phyloP scores from a whole-genome alignment of 2,113 vertebrate species.

The Diglossa brunneiventris region DNA sequence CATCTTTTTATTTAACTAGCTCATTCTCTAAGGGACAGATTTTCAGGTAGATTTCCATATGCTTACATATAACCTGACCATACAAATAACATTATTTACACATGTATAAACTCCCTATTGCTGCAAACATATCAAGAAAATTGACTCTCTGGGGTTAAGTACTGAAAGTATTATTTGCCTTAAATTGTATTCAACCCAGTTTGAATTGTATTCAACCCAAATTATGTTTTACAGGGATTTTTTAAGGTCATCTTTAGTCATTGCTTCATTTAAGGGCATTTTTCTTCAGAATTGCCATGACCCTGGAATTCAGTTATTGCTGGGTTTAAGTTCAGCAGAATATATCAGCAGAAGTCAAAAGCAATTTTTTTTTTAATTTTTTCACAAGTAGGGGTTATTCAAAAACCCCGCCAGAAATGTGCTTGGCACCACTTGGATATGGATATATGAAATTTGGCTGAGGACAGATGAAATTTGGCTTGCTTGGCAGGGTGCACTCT shows the following conservation, averaged over 20 bases:
- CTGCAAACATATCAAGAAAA: not conserved
- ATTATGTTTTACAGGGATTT: not conserved
- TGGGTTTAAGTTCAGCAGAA: not conserved
- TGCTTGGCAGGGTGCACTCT: not conserved
- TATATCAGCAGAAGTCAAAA: not conserved
- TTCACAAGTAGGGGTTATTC: not conserved
- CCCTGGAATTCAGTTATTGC: not conserved
- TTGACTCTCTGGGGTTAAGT: not conserved
- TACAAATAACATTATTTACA: not conserved
- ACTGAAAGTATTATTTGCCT: not conserved
- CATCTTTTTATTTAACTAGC: not conserved
- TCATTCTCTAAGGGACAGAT: not conserved
- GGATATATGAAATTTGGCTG: not conserved
- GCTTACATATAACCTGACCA: accelerated
- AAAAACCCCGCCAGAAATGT: not conserved
- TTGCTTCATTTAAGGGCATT: not conserved
- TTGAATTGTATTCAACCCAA: not conserved
- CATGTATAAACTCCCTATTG: not conserved
- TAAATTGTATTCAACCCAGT: too few relatives aligned
- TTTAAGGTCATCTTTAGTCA: not conserved
- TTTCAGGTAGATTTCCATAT: not conserved
- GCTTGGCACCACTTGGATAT: not conserved
- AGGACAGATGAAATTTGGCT: not conserved
- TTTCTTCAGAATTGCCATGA: not conserved
- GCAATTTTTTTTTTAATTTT: not conserved